Evolutionary conservation across 1,140 invertebrate species (phyloP), one percentile per base, ranked within the genome.

Genomic region (Antheraea mylitta): DNA sequence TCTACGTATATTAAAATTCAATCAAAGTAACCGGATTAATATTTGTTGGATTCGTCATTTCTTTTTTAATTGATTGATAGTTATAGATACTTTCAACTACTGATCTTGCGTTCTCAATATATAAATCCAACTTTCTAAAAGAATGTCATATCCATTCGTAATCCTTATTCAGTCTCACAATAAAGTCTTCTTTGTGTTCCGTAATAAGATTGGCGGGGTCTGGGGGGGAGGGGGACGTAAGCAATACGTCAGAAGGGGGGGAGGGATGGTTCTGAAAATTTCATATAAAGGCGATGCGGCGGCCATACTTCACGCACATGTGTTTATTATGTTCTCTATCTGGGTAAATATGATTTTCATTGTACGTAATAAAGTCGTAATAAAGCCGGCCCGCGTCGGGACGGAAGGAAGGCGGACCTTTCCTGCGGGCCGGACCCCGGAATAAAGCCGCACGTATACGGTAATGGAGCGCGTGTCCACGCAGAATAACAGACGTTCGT

Each of bases 291-390:
- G 48, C 18, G 58, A 64, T 38, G 59, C 53, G 70, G 59, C 60
- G 61, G 68, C 67, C 75, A 77, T 81, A 77, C 74, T 82, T 82
- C 72, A 82, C 72, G 71, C 76, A 73, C 77, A 72, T 75, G 80
- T 76, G 78, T 80, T 84, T 83, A 80, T 85, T 81, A 81, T 83
- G 79, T 74, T 75, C 77, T 75, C 73, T 79, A 74, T 80, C 74
- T 74, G 18, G 62, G 75, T 81, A 81, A 85, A 83, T 84, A 86
- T 81, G 81, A 81, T 83, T 81, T 82, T 79, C 79, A 83, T 82
- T 83, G 76, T 86, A 64, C 65, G 76, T 81, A 85, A 85, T 86
- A 83, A 82, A 82, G 83, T 80, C 76, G 71, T 77, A 81, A 83
- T 80, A 83, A 86, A 77, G 68, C 72, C 72, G 66, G 45, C 73